Conservation (phyloP, 2,113 vertebrate genomes). For the Chaetops frenatus region DNA sequence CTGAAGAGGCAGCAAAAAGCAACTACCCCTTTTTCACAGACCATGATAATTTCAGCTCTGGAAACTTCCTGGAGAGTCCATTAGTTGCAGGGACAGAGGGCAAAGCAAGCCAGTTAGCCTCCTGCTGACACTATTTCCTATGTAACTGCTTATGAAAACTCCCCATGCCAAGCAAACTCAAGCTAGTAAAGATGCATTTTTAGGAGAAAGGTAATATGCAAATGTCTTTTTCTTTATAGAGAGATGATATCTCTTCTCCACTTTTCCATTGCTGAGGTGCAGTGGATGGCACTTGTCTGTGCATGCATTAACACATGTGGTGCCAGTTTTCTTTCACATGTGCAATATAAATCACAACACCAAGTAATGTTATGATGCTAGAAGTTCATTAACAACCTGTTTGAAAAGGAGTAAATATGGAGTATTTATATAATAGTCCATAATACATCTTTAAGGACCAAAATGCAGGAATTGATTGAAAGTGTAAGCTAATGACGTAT, state of each 20-base stretch:
- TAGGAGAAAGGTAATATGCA: not conserved
- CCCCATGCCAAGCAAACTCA: not conserved
- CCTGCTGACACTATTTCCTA: not conserved
- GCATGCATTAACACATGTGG: not conserved
- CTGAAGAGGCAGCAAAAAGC: not conserved
- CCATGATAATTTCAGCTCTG: not conserved
- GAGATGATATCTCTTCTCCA: not conserved
- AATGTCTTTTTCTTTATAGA: not conserved
- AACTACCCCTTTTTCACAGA: not conserved
- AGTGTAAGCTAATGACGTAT: not conserved
- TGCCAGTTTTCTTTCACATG: not conserved
- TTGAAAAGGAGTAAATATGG: not conserved
- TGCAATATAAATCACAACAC: not conserved
- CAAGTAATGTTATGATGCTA: not conserved
- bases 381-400: not conserved
- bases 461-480: not conserved
- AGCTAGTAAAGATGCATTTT: not conserved
- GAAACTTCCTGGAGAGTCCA: not conserved
- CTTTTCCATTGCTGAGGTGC: not conserved
- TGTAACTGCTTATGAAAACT: not conserved
- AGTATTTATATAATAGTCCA: not conserved
- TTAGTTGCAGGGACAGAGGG: not conserved
- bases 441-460: not conserved
- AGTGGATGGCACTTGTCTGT: not conserved
- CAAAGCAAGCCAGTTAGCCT: not conserved